Evolutionary conservation across 2,888 invertebrate genomes (phyloP), one percentile per base, ranked within the genome.

Genomic region (Amiota mariae): DNA sequence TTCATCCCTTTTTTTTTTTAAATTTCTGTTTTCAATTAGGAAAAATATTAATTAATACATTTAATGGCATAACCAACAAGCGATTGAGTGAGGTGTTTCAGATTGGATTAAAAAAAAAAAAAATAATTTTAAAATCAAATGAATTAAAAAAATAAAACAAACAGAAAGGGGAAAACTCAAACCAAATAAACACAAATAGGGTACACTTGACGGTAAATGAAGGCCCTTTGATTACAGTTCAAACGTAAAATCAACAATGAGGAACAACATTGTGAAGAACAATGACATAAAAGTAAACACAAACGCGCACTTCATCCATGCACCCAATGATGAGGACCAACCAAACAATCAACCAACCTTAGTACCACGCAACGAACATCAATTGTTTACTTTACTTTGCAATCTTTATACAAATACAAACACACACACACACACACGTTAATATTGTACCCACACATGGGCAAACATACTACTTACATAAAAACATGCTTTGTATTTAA

Each of bases 231-330:
- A 61, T 76, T 72, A 78, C 74, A 77, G 57, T 63, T 74, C 54
- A 72, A 20, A 9, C 63, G 51, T 61, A 61, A 57, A 73, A 75
- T 76, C 80, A 78, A 77, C 72, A 72, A 75, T 72, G 36, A 36
- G 0, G 6, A 36, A 36, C 71, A 48, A 72, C 51, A 68, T 66
- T 71, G 72, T n/a, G 61, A 70, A 72, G 49, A 61, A 47, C 70
- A 36, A 36, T 36, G 36, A 36, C 57, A 72, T 75, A 73, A 74
- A 75, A 74, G 24, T 76, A 76, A 77, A 79, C 77, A 84, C 84
- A 82, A 76, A 78, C 72, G 76, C 72, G 75, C 73, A 54, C 54
- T 15, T 54, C 54, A 54, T 54, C 36, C 36, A 36, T 6, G 36
- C 54, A 54, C 54, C 54, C 15, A 54, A 54, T 15, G 54, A 36